phyloP scores from a whole-genome alignment of 2,113 vertebrate genomes.

The Atrichornis clamosus region DNA sequence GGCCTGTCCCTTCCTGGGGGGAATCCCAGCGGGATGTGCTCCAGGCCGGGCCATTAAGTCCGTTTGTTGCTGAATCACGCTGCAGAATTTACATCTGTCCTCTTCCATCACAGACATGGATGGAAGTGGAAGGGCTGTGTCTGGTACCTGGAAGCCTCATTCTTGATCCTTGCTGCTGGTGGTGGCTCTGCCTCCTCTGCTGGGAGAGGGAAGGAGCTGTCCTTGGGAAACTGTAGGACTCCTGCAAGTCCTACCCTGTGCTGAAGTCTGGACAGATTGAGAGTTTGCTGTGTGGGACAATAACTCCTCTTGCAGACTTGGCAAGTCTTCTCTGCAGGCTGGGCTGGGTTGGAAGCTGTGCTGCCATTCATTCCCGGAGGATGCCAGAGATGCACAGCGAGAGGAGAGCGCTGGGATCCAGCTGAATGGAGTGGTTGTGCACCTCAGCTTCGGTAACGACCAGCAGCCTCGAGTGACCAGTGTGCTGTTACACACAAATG shows the following conservation, averaged over 20 bases:
- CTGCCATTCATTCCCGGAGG: background rate
- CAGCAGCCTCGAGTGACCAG: fast-evolving
- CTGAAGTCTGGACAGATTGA: background rate
- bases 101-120: fast-evolving
- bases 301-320: background rate
- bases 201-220: background rate
- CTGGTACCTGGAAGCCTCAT: fast-evolving
- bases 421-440: background rate
- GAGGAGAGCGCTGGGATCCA: background rate
- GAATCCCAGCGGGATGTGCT: background rate
- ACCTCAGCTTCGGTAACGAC: background rate
- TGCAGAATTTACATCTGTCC: background rate
- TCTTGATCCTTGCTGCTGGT: background rate
- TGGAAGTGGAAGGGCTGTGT: background rate
- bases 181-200: background rate
- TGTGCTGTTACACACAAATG: background rate
- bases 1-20: background rate
- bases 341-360: background rate
- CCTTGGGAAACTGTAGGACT: background rate
- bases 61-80: background rate
- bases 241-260: background rate
- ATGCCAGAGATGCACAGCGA: background rate
- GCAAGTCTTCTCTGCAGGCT: background rate
- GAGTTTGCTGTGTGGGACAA: background rate
- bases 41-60: background rate